Evolutionary conservation across 1,140 invertebrate genomes (phyloP), one percentile per base, ranked within the genome.

Genomic region (Coptotermes formosanus): DNA sequence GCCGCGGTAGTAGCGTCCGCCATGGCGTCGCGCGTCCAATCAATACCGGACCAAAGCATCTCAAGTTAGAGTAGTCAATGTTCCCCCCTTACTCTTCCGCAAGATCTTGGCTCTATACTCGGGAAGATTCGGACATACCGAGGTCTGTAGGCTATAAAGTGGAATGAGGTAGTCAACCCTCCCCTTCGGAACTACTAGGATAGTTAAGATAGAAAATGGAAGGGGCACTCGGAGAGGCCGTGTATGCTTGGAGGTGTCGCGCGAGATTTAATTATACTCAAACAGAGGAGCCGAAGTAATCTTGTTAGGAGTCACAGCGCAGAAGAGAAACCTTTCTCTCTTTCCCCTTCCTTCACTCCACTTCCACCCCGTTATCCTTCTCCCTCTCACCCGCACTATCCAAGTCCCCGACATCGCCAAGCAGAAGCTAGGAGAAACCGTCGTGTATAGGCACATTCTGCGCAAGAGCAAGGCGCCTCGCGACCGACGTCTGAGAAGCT

Each of bases 251-350:
- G 64, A 75, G 64, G 64, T 75, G 64, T 75, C n/a, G 64, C 64
- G n/a, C 64, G 25, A 75, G 64, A 75, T 75, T 75, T 75, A 75
- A 75, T 75, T 75, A 75, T 75, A 75, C 64, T 75, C 64, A 75
- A 75, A 75, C 64, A 75, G 64, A 75, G 64, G 64, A 75, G 64
- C 64, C 64, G 64, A 75, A 75, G 25, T 75, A 75, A 75, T 75
- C 64, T 75, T 75, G 64, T 75, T 75, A 75, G 64, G 64, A 75
- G 64, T 75, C 14, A 30, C 64, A 30, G 64, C 64, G 64, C 64
- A 75, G 64, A 75, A 30, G 64, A 75, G 64, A 75, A 75, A n/a
- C 64, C 64, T 75, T 75, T 75, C 64, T 75, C 64, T 75, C 59
- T 19, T n/a, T 1, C 25, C 64, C 64, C 64, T 30, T 75, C n/a